Evolutionary conservation across 2,113 vertebrate species (phyloP).

Genomic region (Eulemur macaco): DNA sequence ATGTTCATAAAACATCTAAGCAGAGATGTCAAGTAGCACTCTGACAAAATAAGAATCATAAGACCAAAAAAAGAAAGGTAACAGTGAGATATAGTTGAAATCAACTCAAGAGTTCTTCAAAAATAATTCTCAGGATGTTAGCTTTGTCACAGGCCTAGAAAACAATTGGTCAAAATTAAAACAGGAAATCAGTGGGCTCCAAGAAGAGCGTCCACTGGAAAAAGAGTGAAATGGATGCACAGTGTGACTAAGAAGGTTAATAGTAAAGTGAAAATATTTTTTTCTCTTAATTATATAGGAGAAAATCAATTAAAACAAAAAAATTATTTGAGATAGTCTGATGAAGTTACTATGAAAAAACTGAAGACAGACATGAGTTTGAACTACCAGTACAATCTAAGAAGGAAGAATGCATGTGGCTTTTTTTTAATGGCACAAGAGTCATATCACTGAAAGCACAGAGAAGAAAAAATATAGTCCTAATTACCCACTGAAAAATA

Average conservation of each 20-base stretch:
- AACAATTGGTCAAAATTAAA: slow-evolving; percentile 18
- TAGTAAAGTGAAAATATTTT: neutral
- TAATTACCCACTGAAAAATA: neutral
- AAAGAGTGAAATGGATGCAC: neutral
- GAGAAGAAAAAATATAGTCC: neutral
- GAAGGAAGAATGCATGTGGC: neutral
- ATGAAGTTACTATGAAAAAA: neutral
- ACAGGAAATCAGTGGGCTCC: neutral
- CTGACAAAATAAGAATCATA: neutral
- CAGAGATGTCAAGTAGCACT: neutral
- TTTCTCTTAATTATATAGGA: slow-evolving; percentile 5
- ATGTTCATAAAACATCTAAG: neutral
- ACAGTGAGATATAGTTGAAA: neutral
- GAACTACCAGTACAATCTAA: neutral
- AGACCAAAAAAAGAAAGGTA: slow-evolving; percentile 2
- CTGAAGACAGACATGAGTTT: neutral
- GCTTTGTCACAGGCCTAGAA: neutral
- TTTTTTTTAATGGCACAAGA: neutral
- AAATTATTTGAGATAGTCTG: neutral
- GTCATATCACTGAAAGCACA: neutral
- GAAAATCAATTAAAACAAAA: slow-evolving; percentile 11
- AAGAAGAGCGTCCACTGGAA: neutral
- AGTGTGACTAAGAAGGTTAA: neutral
- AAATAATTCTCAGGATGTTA: slow-evolving; percentile 38
- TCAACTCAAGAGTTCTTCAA: neutral